Evolutionary conservation across 1,140 invertebrate genomes (phyloP), one percentile per base, ranked within the genome.

Genomic region (Drosophila yakuba): DNA sequence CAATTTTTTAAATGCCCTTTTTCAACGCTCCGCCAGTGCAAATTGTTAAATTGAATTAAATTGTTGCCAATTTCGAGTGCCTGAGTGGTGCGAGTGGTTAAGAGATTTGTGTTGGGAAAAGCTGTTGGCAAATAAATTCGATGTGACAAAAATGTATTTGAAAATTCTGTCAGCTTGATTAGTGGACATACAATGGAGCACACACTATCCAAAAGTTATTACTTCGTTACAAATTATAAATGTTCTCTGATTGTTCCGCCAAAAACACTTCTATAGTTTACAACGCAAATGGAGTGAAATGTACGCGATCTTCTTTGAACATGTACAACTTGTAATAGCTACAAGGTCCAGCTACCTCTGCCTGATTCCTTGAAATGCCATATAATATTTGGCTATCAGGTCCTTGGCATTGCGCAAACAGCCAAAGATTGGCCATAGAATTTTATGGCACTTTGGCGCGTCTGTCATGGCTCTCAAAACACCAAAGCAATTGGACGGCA

Each of bases 31-130:
- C 28, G 17, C 59, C 51, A 39, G 25, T 52, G 62, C 58, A 76
- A 84, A 84, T 88, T 78, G 69, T 51, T 66, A 83, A 85, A 86
- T 86, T 86, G 75, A 88, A 83, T 86, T 86, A 75, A 88, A 88
- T 83, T 88, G 79, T 64, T 68, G 66, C 62, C 82, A 75, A 85
- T 86, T 74, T 62, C n/a, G 54, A 28, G 64, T 25, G 48, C n/a
- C 20, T 10, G 61, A 14, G 17, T 17, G 17, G 2, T 23, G 20
- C 2, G 28, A 50, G 50, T 35, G 41, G 50, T 52, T 38, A 57
- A 61, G 47, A 72, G 67, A 73, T 61, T 72, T 73, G 67, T 69
- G 50, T 45, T 17, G 17, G 32, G 35, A 23, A 36, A 56, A 69
- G 63, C 66, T 39, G 17, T 47, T 69, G 47, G 14, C 36, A 25